phyloP scores from a whole-genome alignment of 2,113 vertebrate genomes.

The Thryonomys swinderianus region DNA sequence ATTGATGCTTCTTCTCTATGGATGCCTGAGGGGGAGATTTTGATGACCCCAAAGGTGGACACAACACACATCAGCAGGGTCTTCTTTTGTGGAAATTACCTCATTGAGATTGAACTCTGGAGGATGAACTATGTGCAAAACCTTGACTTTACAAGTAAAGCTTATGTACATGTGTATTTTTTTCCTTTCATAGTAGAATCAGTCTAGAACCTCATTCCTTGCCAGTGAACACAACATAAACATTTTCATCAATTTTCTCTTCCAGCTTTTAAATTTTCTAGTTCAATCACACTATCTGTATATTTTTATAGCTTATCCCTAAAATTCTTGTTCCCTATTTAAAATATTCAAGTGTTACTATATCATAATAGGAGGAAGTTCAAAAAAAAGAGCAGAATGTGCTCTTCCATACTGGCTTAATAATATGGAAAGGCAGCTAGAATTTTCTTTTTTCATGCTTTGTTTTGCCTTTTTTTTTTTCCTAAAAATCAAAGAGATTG shows the following conservation, averaged over 20 bases:
- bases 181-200: conserved; percentile 7
- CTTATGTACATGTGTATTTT: not conserved
- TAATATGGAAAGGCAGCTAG: conserved; percentile 30
- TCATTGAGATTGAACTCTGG: no score
- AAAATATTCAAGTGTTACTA: conserved; percentile 60
- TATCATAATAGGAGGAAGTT: not conserved
- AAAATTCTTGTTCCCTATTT: no score
- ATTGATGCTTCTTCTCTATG: no score
- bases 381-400: not conserved
- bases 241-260: no score
- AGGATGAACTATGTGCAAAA: conserved; percentile 28
- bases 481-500: conserved; percentile 54
- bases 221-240: not conserved
- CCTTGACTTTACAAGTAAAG: conserved; percentile 11
- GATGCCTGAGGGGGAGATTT: no score
- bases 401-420: not conserved
- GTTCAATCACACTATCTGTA: not conserved
- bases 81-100: no score
- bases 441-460: conserved; percentile 57
- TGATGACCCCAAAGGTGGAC: no score
- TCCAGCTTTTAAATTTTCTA: conserved; percentile 36
- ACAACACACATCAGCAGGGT: no score
- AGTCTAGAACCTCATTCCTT: conserved; percentile 14
- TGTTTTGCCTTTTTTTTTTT: not conserved
- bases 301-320: conserved; percentile 23